Base-by-base conservation (phyloP, 2,888 invertebrate genomes). In the Drosophila peninsularis region DNA sequence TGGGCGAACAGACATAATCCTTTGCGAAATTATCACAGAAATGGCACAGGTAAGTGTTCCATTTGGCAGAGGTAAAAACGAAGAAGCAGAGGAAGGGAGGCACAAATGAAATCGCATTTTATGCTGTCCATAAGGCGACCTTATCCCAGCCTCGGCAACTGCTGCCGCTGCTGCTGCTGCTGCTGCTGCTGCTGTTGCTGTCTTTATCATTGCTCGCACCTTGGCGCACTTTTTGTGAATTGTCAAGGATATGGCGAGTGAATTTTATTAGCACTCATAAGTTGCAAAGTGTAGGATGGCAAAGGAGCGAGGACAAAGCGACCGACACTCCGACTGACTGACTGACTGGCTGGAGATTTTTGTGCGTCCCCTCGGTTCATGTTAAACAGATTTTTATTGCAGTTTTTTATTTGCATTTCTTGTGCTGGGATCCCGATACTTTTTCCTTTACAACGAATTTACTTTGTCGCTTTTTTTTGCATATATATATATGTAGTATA, bases 361-460 rank as follows among this genome's bases (percentile, higher is more conserved):
- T 54, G 47, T 64, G 54, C 69, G 74, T 65, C 47, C 54, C 63
- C 64, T 45, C 75, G 71, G 80, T 80, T 80, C 88, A 78, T 84
- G 88, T 89, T 84, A 75, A 85, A 89, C 82, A 89, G 89, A 87
- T 85, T 89, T 85, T 85, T 85, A 89, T 85, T 89, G 88, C 80
- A 89, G 60, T 81, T 89, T 80, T 80, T 81, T 79, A 79, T 81
- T 79, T 81, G 71, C 81, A 75, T 80, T 67, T 72, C 63, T 71
- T 62, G 54, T 54, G 50, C 71, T 52, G 44, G 45, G 44, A 50
- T 56, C 49, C 21, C 70, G 54, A 62, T 74, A 71, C 66, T 56
- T 47, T 55, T 70, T 64, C 62, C 49, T 45, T 39, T 61, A 37
- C 57, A 63, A 49, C 75, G 80, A 74, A 74, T 87, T 64, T 83